These are phyloP conservation scores for Hyppa rectilinea DNA, from an alignment of 2,888 invertebrate species.

Conservation along the genomic window DNA sequence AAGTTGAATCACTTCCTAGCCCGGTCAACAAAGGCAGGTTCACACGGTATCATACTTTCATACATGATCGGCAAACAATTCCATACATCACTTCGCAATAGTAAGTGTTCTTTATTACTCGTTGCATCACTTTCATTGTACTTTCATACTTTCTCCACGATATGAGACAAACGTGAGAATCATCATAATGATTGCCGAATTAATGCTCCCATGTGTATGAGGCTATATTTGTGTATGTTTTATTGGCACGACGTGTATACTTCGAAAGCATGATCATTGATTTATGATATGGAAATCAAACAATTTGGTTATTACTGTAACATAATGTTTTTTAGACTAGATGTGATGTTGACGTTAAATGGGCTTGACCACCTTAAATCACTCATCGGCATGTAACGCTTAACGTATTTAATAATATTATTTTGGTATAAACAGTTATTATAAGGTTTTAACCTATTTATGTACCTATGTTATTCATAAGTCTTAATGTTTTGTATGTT, in stretches of 20 bases:
- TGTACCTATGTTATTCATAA: too few species aligned
- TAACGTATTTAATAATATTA: too few species aligned
- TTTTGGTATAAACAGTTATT: too few species aligned
- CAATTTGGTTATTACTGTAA: conserved; percentile 3
- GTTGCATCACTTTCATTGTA: conserved; percentile 43
- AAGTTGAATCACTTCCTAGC: not conserved
- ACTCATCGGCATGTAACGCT: too few species aligned
- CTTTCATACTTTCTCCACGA: conserved; percentile 57
- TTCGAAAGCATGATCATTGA: conserved; percentile 31
- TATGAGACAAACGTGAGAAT: conserved; percentile 55
- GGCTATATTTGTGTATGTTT: conserved; percentile 12
- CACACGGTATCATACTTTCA: conserved; percentile 17
- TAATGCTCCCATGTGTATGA: conserved; percentile 15
- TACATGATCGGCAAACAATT: conserved; percentile 14
- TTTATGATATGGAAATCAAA: conserved; percentile 8
- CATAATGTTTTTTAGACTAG: too few species aligned
- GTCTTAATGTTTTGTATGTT: too few species aligned
- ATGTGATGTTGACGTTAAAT: too few species aligned
- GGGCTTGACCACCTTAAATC: too few species aligned
- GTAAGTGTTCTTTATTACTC: conserved; percentile 31
- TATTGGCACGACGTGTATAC: conserved; percentile 22
- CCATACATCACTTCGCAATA: conserved; percentile 18
- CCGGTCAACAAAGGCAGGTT: conserved; percentile 3
- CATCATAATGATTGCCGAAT: conserved; percentile 40
- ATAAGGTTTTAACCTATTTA: too few species aligned